Base-by-base conservation (phyloP, 1,140 invertebrate species). In the Atta texana region DNA sequence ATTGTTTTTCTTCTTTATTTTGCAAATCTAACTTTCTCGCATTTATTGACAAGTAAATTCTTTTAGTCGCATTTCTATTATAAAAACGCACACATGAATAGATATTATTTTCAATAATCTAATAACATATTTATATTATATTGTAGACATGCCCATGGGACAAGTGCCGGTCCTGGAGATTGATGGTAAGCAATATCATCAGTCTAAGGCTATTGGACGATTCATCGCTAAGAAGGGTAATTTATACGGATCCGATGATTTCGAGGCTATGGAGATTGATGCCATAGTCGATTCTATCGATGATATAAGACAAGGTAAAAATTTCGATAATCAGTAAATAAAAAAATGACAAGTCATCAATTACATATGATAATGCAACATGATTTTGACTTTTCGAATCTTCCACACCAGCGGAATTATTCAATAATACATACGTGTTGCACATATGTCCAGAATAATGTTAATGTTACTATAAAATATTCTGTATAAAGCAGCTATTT, bases 101-200 rank as follows among this genome's bases (percentile, higher is more conserved):
- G 14, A 63, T 63, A 31, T 63, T 64, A 0, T 66, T 66, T 8
- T 2, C 18, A 10, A n/a, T 39, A 10, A 57, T 18, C 18, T 28
- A 44, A 64, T 76, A 34, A 10, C 3, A 77, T 8, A 1, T 77
- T 84, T 34, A 49, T 31, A 66, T 4, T 31, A 66, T 4, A 64
- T 75, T 94, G 94, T 89, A 97, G 97, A 94, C n/a, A 96, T 96
- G 93, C 97, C 97, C 18, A 97, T 97, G 95, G 97, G 97, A 4
- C 96, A 97, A 93, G 89, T 97, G 55, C 97, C 97, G 0, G 94
- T 97, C 57, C 91, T 98, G 89, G 97, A 97, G 92, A 94, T 97
- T 7, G 96, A 98, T 91, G 97, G 96, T 5, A 96, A 97, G 91
- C 86, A 93, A 75, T 94, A 97, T 16, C 95, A 96, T 90, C 97